Evolutionary conservation across 2,113 vertebrate species (phyloP).

Genomic region (Odocoileus virginianus): DNA sequence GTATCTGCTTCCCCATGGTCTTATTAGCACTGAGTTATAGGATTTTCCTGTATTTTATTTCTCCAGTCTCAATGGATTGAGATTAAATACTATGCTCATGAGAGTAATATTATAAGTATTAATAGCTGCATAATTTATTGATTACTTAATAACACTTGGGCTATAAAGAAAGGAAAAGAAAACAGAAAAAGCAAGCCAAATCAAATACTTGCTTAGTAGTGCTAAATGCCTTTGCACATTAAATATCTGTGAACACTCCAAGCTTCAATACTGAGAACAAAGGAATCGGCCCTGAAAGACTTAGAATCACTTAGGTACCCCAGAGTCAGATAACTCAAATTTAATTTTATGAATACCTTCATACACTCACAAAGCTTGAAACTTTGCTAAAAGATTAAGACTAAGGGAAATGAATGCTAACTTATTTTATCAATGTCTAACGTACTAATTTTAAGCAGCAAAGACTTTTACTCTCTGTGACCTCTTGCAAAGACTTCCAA

Average conservation of each 20-base stretch:
- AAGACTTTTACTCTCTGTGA: not conserved
- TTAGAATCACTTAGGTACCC: rapidly evolving
- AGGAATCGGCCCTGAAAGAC: not conserved
- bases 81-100: not conserved
- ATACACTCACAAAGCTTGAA: not conserved
- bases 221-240: not conserved
- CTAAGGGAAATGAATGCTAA: rapidly evolving
- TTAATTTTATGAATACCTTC: not conserved
- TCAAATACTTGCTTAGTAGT: not conserved
- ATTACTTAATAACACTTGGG: not conserved
- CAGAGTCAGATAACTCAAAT: not conserved
- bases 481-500: not conserved
- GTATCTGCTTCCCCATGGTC: not conserved
- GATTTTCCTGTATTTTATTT: not conserved
- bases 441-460: not conserved
- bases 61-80: not conserved
- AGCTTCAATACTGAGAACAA: not conserved
- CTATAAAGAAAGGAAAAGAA: not conserved
- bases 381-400: not conserved
- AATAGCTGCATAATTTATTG: not conserved
- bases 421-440: not conserved
- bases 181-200: not conserved
- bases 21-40: not conserved
- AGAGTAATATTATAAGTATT: not conserved
- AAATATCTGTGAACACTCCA: not conserved